Percentiles rank a stretch among this genome's conserved stretches.
Conservation (phyloP, 2,113 vertebrate species). For the Dipodomys merriami region DNA sequence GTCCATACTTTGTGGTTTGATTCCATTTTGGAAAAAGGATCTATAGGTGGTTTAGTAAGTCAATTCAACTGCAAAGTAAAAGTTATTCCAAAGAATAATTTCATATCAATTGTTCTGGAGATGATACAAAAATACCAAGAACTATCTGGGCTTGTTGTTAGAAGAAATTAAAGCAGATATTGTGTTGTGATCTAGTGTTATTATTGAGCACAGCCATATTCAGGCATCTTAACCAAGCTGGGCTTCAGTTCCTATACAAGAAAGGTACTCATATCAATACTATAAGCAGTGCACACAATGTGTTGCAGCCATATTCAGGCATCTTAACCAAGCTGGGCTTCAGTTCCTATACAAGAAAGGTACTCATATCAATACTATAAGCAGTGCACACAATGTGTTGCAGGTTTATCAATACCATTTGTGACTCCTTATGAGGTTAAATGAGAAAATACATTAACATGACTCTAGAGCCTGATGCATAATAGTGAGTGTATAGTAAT, state of each 20-base stretch:
- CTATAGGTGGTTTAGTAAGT: not conserved
- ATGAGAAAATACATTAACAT: conserved; percentile 28
- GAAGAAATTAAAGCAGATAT: not conserved
- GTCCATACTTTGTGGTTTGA: not conserved
- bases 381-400: not conserved
- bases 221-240: not conserved
- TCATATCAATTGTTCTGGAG: not conserved
- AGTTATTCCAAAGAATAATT: not conserved
- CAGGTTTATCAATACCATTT: not conserved
- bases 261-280: too few relatives aligned
- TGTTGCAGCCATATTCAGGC: not conserved
- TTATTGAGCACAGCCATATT: not conserved
- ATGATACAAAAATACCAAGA: not conserved
- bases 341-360: not conserved
- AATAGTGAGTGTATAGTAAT: not conserved
- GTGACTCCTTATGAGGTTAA: not conserved
- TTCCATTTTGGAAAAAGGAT: not conserved
- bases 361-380: too few relatives aligned
- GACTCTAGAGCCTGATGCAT: not conserved
- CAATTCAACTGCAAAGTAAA: not conserved
- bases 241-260: not conserved
- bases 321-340: not conserved
- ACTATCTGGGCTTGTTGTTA: conserved; percentile 3
- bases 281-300: not conserved
- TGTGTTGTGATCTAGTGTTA: not conserved